Evolutionary conservation across 1,140 invertebrate species (phyloP).

Genomic region (Drosophila orosa): DNA sequence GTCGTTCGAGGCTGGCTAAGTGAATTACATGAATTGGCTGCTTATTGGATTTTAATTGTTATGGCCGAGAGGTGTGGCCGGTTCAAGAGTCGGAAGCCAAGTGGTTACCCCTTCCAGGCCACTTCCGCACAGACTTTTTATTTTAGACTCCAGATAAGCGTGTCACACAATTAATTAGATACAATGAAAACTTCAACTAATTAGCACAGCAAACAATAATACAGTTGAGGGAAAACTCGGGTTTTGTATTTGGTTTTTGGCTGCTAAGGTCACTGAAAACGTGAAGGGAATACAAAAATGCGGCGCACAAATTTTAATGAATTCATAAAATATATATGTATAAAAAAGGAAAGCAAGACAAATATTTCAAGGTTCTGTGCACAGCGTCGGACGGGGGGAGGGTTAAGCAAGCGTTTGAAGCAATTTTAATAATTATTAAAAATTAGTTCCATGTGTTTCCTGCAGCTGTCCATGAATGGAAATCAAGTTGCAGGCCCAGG

Average conservation of each 20-base stretch:
- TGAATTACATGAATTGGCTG: constrained; percentile 80
- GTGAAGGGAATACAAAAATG: constrained; percentile 65
- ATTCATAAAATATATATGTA: constrained; percentile 64
- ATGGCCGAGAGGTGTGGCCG: constrained; percentile 41
- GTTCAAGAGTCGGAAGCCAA: constrained; percentile 54
- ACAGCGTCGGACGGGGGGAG: constrained; percentile 1
- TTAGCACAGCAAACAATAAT: constrained; percentile 67
- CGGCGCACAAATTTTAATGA: constrained; percentile 69
- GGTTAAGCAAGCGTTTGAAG: constrained; percentile 49
- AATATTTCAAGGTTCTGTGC: constrained; percentile 72
- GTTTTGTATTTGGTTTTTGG: background rate
- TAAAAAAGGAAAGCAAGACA: constrained; percentile 38
- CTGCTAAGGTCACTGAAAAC: constrained; percentile 50
- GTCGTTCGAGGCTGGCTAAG: constrained; percentile 51
- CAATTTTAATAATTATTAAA: constrained; percentile 80
- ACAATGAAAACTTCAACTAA: constrained; percentile 76
- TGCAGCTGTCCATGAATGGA: constrained; percentile 70
- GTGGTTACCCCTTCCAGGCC: constrained; percentile 28
- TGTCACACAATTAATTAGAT: constrained; percentile 79
- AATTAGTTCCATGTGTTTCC: constrained; percentile 79
- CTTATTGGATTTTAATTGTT: constrained; percentile 78
- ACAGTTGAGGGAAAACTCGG: constrained; percentile 36
- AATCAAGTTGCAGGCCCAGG: constrained; percentile 47
- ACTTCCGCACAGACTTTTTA: constrained; percentile 56
- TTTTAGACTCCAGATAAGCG: constrained; percentile 67